Conservation (phyloP, 2,888 invertebrate genomes). For the Osmoderma eremita region DNA sequence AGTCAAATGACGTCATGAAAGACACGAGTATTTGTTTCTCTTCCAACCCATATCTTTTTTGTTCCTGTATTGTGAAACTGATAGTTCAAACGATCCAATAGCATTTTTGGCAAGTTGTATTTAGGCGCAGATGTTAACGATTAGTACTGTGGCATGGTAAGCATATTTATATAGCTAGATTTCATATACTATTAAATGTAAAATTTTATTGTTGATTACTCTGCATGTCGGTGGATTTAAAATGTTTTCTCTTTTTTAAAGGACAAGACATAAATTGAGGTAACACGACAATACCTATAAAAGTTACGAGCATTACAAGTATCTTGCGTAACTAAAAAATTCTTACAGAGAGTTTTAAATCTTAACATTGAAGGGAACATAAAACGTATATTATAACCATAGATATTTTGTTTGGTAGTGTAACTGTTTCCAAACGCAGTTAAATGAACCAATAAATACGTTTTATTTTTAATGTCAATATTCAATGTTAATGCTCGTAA, state of each 20-base stretch:
- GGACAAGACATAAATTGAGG: too few species aligned
- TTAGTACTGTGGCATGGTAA: background rate
- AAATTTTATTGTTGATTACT: background rate
- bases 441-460: constrained; percentile 33
- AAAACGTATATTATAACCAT: background rate
- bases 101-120: constrained; percentile 27
- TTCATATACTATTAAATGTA: too few species aligned
- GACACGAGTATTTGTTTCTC: constrained; percentile 14
- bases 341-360: background rate
- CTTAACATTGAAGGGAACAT: background rate
- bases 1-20: constrained; percentile 28
- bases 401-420: constrained; percentile 4
- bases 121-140: constrained; percentile 8
- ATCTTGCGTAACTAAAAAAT: constrained; percentile 1
- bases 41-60: constrained; percentile 12
- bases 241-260: constrained; percentile 3
- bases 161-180: constrained; percentile 14
- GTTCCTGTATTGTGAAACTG: constrained; percentile 10
- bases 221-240: background rate
- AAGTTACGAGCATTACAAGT: too few species aligned
- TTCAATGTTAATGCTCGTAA: constrained; percentile 22
- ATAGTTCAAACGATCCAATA: constrained; percentile 6
- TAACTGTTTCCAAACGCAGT: constrained; percentile 25
- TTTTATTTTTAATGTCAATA: constrained; percentile 21
- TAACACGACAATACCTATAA: too few species aligned